Evolutionary conservation across 2,888 invertebrate genomes (phyloP).

Genomic region (Vandiemenella viatica): DNA sequence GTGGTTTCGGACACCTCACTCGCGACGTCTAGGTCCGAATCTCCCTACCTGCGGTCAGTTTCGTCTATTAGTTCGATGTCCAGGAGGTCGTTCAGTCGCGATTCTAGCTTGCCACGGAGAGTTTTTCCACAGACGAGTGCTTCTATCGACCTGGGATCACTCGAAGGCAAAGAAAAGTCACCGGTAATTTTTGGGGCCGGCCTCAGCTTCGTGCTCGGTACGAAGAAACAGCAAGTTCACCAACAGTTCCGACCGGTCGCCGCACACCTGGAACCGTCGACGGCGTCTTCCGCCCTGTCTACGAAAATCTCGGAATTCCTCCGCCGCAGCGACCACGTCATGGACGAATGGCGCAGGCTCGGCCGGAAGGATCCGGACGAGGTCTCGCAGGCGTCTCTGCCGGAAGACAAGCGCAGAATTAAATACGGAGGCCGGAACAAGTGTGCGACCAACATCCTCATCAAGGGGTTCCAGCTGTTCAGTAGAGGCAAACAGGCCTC

Average conservation of each 20-base stretch:
- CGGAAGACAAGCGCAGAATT: constrained; percentile 14
- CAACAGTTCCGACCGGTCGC: constrained; percentile 40
- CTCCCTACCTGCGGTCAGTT: neutral
- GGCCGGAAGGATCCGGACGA: constrained; percentile 44
- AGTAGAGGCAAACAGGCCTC: constrained; percentile 2
- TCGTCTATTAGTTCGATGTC: constrained; percentile 1
- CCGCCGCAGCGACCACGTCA: constrained; percentile 69
- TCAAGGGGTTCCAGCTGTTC: constrained; percentile 53
- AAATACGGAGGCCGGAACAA: constrained; percentile 38
- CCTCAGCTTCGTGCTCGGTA: constrained; percentile 58
- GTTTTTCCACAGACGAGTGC: constrained; percentile 43
- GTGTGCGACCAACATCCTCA: constrained; percentile 69
- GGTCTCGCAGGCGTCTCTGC: constrained; percentile 17
- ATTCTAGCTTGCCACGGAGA: constrained; percentile 36
- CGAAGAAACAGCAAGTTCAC: constrained; percentile 6
- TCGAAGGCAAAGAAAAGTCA: constrained; percentile 51
- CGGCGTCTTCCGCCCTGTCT: constrained; percentile 59
- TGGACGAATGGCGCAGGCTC: constrained; percentile 69
- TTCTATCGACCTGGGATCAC: constrained; percentile 23
- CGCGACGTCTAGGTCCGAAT: neutral
- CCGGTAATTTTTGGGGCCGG: constrained; percentile 72
- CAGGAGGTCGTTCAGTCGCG: neutral
- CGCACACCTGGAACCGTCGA: constrained; percentile 59
- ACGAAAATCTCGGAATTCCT: constrained; percentile 67
- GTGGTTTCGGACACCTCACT: neutral